Evolutionary conservation across 2,113 vertebrate genomes (phyloP).

Genomic region (Amazona guildingii): DNA sequence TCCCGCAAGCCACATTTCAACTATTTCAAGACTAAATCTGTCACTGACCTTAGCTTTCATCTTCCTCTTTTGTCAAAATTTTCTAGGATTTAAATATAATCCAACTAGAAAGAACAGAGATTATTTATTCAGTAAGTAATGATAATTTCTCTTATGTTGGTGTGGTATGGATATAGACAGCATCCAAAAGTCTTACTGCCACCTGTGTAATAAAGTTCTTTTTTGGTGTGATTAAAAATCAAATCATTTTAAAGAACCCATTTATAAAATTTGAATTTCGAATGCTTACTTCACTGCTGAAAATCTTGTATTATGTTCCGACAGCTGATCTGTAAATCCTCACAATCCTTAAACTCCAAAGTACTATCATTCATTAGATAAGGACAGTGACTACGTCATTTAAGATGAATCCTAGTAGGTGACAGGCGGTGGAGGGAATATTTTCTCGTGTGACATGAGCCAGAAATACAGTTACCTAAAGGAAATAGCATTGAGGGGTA

Average conservation of each 20-base stretch:
- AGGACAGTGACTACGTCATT: background rate
- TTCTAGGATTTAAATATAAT: constrained; percentile 35
- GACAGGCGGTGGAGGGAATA: background rate
- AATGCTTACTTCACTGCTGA: constrained; percentile 18
- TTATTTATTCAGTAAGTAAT: constrained; percentile 11
- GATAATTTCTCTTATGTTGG: constrained; percentile 1
- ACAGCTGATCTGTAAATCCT: constrained; percentile 37
- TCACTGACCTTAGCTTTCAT: constrained; percentile 27
- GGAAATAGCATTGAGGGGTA: background rate
- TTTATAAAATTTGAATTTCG: constrained; percentile 57
- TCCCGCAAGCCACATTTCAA: background rate
- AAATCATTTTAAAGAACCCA: constrained; percentile 32
- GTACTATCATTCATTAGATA: constrained; percentile 1
- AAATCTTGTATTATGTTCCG: constrained; percentile 23
- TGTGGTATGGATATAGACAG: constrained; percentile 8
- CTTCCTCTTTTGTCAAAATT: background rate
- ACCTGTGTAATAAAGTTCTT: background rate
- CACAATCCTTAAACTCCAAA: constrained; percentile 13
- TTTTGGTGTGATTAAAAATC: constrained; percentile 16
- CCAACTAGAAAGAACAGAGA: constrained; percentile 16
- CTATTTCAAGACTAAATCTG: background rate
- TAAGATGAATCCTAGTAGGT: constrained; percentile 5
- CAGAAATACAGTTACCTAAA: constrained; percentile 9
- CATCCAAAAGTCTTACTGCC: background rate
- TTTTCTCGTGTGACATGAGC: background rate